Percentiles rank a stretch among this genome's conserved stretches.
These are phyloP conservation scores for Myripristis jacobus DNA, from an alignment of 2,797 vertebrate species.

Conservation along the genomic window DNA sequence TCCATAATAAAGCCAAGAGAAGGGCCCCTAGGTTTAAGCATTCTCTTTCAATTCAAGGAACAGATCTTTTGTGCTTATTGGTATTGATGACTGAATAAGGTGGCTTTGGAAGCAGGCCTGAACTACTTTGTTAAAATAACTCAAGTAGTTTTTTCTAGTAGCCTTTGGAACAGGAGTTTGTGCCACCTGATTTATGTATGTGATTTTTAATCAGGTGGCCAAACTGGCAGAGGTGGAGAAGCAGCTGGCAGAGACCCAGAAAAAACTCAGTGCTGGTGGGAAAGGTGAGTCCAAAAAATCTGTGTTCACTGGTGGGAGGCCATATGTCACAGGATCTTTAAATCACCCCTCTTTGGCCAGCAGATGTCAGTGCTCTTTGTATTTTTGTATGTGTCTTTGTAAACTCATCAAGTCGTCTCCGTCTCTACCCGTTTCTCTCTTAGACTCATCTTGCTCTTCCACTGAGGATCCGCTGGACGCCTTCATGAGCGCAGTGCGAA, in stretches of 20 bases:
- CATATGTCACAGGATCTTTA: neutral
- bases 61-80: neutral
- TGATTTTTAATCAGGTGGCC: slow-evolving; percentile 79
- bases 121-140: too few species aligned
- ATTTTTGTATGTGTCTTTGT: neutral
- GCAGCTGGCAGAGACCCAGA: slow-evolving; percentile 89
- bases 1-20: too few species aligned
- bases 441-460: slow-evolving; percentile 81
- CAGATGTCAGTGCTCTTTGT: neutral
- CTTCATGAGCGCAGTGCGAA: slow-evolving; percentile 93
- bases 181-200: neutral
- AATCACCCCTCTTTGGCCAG: neutral
- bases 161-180: slow-evolving; percentile 23
- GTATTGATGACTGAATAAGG: too few species aligned
- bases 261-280: slow-evolving; percentile 85
- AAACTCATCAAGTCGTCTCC: neutral
- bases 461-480: slow-evolving; percentile 93
- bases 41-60: neutral
- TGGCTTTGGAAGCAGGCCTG: too few species aligned
- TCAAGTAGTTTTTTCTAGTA: too few species aligned
- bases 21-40: too few species aligned
- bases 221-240: slow-evolving; percentile 91
- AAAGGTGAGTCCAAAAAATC: slow-evolving; percentile 82
- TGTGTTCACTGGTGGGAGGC: neutral
- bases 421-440: neutral